Conservation (phyloP, 2,888 invertebrate genomes). For the Lasioglossum pauxillum region DNA sequence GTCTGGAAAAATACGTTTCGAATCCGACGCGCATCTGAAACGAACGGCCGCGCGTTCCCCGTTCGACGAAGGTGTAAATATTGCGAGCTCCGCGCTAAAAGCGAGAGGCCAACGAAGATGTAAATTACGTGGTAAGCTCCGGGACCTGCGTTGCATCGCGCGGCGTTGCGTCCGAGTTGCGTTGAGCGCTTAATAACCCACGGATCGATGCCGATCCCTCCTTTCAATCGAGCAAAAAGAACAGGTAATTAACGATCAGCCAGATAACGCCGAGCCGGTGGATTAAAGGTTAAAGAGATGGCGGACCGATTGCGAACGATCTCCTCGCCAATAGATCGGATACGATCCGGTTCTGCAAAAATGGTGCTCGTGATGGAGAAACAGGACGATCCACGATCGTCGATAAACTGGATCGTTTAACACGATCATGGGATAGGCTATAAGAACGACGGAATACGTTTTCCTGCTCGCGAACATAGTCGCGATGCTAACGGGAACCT, state of each 20-base stretch:
- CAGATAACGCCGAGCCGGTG: slow-evolving; percentile 42
- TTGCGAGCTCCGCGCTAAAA: not conserved
- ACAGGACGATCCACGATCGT: slow-evolving; percentile 61
- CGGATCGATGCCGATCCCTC: slow-evolving; percentile 16
- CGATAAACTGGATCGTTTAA: slow-evolving; percentile 62
- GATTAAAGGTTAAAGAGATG: slow-evolving; percentile 62
- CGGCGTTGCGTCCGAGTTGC: slow-evolving; percentile 2
- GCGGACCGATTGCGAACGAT: slow-evolving; percentile 52
- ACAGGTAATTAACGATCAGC: slow-evolving; percentile 57
- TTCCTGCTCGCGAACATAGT: not conserved
- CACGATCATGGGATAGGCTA: slow-evolving; percentile 33
- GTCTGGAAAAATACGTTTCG: slow-evolving; percentile 23
- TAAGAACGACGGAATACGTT: not conserved
- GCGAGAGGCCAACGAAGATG: not conserved
- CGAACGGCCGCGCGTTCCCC: not conserved
- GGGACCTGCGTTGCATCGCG: not conserved
- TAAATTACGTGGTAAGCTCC: not conserved
- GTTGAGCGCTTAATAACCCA: slow-evolving; percentile 37
- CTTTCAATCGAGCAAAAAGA: slow-evolving; percentile 33
- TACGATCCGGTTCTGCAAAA: slow-evolving; percentile 50
- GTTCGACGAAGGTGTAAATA: slow-evolving; percentile 28
- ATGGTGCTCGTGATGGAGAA: slow-evolving; percentile 50
- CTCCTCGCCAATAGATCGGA: slow-evolving; percentile 46
- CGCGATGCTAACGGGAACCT: not conserved
- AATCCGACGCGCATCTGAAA: not conserved